Conservation (phyloP, 2,888 invertebrate genomes). For the Thymelicus lineola region DNA sequence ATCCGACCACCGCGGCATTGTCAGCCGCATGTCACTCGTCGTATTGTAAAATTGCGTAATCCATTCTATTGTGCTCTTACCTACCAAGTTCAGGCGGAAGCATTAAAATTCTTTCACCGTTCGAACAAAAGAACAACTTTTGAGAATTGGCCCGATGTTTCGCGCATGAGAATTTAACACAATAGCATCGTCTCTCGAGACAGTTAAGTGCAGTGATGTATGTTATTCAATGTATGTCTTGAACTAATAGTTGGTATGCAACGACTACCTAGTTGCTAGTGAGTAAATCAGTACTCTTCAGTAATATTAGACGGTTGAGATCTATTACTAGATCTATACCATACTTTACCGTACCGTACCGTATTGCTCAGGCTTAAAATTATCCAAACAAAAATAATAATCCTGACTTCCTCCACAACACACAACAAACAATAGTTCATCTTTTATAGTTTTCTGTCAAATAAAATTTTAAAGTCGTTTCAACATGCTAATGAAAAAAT, state of each 20-base stretch:
- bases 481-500: constrained; percentile 32
- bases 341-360: too few relatives aligned
- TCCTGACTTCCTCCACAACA: too few relatives aligned
- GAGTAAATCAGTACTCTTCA: too few relatives aligned
- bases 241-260: constrained; percentile 36
- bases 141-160: constrained; percentile 72
- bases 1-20: constrained; percentile 11
- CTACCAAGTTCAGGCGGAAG: constrained; percentile 78
- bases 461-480: constrained; percentile 2
- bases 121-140: constrained; percentile 82
- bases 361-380: too few relatives aligned
- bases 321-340: too few relatives aligned
- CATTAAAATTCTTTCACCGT: constrained; percentile 82
- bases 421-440: background rate
- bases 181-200: constrained; percentile 52
- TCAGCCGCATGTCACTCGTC: constrained; percentile 55
- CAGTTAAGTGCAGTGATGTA: constrained; percentile 29
- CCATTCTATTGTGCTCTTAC: constrained; percentile 70
- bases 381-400: too few relatives aligned
- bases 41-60: constrained; percentile 61
- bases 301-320: too few relatives aligned
- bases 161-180: constrained; percentile 75
- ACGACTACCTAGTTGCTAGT: constrained; percentile 35
- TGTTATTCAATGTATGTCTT: constrained; percentile 21
- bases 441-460: background rate